A percentile compares a stretch with the other conserved stretches of the same genome.
These are phyloP conservation scores for Balearica regulorum DNA, from an alignment of 2,797 vertebrate genomes.

Conservation along the genomic window DNA sequence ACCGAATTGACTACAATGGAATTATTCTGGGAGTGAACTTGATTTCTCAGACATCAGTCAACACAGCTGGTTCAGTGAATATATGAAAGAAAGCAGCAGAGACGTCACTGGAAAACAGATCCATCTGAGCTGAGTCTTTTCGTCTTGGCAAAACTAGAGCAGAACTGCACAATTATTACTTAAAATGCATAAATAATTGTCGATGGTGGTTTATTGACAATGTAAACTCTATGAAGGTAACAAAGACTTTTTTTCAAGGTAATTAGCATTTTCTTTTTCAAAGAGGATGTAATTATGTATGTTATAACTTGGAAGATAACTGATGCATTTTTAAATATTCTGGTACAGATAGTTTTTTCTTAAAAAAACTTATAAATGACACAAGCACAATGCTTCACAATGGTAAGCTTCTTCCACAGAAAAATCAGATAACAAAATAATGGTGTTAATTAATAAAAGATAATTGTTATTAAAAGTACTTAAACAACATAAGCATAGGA, in stretches of 20 bases:
- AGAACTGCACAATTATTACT: neutral
- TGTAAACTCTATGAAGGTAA: neutral
- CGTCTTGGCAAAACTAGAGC: neutral
- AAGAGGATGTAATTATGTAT: neutral
- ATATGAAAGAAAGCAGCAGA: neutral
- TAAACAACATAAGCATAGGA: neutral
- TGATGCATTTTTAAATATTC: neutral
- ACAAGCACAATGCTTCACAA: neutral
- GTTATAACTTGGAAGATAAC: neutral
- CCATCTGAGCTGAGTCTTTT: neutral
- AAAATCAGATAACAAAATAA: neutral
- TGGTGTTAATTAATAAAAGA: neutral
- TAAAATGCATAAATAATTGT: neutral
- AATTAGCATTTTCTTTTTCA: neutral
- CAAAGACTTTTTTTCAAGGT: neutral
- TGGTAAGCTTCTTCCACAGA: neutral
- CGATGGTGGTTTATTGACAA: neutral
- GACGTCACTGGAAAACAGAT: neutral
- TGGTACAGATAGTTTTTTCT: neutral
- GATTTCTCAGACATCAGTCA: conserved; percentile 35
- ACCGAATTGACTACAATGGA: conserved; percentile 13
- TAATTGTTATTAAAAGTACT: neutral
- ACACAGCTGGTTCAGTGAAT: conserved; percentile 12
- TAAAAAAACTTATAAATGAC: neutral
- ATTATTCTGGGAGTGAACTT: conserved; percentile 15